A percentile compares a stretch with the other conserved stretches of the same genome.
Conservation (phyloP, 2,797 vertebrate species). For the Phalanger gymnotis region DNA sequence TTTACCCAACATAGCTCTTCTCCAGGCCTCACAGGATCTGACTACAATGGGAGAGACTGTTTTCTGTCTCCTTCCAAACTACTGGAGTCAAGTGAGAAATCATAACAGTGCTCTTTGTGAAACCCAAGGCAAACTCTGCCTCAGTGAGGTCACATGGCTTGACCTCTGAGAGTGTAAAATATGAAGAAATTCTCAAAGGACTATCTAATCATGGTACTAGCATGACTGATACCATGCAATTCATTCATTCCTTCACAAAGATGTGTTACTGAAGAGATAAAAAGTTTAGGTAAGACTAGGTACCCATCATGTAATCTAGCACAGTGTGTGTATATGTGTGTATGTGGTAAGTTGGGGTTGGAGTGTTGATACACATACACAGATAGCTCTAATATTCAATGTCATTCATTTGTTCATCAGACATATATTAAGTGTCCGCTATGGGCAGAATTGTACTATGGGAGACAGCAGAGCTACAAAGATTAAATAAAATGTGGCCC, state of each 20-base stretch:
- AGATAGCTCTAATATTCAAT: neutral
- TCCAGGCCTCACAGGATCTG: constrained; percentile 19
- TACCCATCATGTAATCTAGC: neutral
- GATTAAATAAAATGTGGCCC: neutral
- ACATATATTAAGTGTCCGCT: neutral
- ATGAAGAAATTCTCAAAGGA: neutral
- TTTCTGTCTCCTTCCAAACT: neutral
- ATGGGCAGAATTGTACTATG: neutral
- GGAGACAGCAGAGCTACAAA: neutral
- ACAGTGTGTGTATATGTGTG: too few species aligned
- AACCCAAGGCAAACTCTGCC: neutral
- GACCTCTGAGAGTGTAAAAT: neutral
- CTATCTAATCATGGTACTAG: neutral
- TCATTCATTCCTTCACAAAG: neutral
- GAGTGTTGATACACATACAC: neutral
- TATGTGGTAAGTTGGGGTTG: neutral
- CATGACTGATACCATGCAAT: neutral
- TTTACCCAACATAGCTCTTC: constrained; percentile 24
- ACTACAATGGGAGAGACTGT: neutral
- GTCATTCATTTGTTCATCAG: neutral
- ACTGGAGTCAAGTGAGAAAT: neutral
- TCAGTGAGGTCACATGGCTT: neutral
- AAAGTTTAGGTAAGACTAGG: neutral
- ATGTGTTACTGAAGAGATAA: neutral
- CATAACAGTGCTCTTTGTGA: neutral